Evolutionary conservation across 23 tunicate species (phyloP).

Genomic region (Ascidia mentula): DNA sequence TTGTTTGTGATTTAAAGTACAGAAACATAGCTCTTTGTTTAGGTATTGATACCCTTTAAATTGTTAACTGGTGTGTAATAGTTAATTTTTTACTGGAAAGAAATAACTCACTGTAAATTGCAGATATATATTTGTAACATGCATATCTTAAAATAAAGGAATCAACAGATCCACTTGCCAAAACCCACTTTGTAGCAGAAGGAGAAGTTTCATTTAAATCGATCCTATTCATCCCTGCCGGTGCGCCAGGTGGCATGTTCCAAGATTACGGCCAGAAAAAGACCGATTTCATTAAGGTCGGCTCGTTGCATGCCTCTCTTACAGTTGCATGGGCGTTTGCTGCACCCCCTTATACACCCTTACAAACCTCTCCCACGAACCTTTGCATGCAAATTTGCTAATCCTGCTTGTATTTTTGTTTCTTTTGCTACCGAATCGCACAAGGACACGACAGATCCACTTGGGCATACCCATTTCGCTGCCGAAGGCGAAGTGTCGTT

Average conservation of each 20-base stretch:
- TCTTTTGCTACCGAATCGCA: constrained; percentile 12
- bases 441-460: constrained; percentile 60
- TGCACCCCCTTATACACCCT: too few species aligned
- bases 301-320: constrained; percentile 17
- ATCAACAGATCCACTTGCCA: constrained; percentile 76
- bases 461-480: constrained; percentile 78
- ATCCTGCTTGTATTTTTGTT: constrained; percentile 11
- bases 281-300: constrained; percentile 92
- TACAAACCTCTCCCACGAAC: background rate
- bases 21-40: too few species aligned
- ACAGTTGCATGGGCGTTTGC: background rate
- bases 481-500: constrained; percentile 99
- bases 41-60: too few species aligned
- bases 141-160: constrained; percentile 43
- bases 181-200: constrained; percentile 98
- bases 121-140: too few species aligned
- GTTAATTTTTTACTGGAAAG: too few species aligned
- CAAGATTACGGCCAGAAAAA: constrained; percentile 96
- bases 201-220: constrained; percentile 98
- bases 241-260: constrained; percentile 81
- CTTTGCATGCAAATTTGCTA: background rate
- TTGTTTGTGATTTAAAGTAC: too few species aligned
- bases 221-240: constrained; percentile 83
- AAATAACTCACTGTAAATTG: too few species aligned
- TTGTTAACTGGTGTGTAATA: too few species aligned